A percentile compares a stretch with the other conserved stretches of the same genome.
Conservation (phyloP, 2,888 invertebrate species). For the Tromatobia lineatoria region DNA sequence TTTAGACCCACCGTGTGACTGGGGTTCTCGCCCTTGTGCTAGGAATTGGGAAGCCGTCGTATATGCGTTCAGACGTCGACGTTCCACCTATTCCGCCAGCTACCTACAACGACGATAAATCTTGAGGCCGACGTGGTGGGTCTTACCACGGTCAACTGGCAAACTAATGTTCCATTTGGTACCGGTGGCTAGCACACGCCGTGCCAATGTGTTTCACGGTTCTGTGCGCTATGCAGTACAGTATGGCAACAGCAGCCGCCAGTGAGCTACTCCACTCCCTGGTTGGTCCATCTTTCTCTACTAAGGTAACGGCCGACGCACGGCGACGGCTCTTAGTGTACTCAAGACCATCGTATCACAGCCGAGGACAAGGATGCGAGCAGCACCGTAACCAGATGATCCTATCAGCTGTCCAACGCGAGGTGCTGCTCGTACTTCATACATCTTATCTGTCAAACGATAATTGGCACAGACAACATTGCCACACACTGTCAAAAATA, state of each 20-base stretch:
- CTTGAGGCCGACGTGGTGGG: slow-evolving; percentile 74
- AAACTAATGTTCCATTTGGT: slow-evolving; percentile 77
- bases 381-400: not conserved
- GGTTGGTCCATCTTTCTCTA: slow-evolving; percentile 49
- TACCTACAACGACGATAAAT: slow-evolving; percentile 75
- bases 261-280: slow-evolving; percentile 13
- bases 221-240: slow-evolving; percentile 58
- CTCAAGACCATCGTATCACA: slow-evolving; percentile 27
- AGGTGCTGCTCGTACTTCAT: not conserved
- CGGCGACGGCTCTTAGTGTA: slow-evolving; percentile 41
- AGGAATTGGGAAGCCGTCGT: slow-evolving; percentile 7
- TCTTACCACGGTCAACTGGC: slow-evolving; percentile 78
- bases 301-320: slow-evolving; percentile 50
- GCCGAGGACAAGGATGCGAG: slow-evolving; percentile 24
- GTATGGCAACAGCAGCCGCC: slow-evolving; percentile 34
- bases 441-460: not conserved
- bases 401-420: slow-evolving; percentile 24
- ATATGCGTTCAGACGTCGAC: slow-evolving; percentile 14
- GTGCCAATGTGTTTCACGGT: slow-evolving; percentile 65
- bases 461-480: not conserved
- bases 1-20: slow-evolving; percentile 14
- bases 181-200: slow-evolving; percentile 65
- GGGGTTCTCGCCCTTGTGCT: slow-evolving; percentile 14
- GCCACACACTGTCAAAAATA: too few species aligned
- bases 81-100: slow-evolving; percentile 8